These are phyloP conservation scores for Telmatochromis sp. DNA, from an alignment of 2,113 vertebrate genomes.

Conservation along the genomic window DNA sequence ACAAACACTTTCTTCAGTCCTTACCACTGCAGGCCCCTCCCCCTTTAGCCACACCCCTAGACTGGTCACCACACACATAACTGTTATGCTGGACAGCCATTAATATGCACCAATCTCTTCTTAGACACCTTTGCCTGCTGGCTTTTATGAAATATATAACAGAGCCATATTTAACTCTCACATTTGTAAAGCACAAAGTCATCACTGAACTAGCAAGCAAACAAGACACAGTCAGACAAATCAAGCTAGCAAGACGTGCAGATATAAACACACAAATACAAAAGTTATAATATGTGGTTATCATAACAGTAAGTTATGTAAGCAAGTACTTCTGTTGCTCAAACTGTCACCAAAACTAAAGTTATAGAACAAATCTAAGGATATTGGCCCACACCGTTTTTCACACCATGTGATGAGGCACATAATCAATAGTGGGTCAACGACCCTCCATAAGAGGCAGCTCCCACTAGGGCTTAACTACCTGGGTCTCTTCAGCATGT, in stretches of 20 bases:
- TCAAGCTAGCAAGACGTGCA: fast-evolving
- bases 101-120: background rate
- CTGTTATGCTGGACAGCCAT: background rate
- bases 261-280: background rate
- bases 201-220: background rate
- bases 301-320: background rate
- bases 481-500: background rate
- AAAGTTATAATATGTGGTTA: background rate
- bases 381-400: background rate
- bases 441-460: background rate
- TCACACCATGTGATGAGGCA: background rate
- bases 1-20: background rate
- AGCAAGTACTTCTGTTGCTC: background rate
- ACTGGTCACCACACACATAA: background rate
- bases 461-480: background rate
- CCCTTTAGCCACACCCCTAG: background rate
- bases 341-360: background rate
- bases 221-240: background rate
- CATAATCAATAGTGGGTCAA: background rate
- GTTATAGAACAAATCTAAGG: background rate
- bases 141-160: background rate
- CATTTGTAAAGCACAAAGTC: background rate
- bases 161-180: background rate
- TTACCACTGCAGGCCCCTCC: background rate
- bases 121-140: background rate